Evolutionary conservation across 2,113 vertebrate genomes (phyloP).

Genomic region (Seriola dumerili): DNA sequence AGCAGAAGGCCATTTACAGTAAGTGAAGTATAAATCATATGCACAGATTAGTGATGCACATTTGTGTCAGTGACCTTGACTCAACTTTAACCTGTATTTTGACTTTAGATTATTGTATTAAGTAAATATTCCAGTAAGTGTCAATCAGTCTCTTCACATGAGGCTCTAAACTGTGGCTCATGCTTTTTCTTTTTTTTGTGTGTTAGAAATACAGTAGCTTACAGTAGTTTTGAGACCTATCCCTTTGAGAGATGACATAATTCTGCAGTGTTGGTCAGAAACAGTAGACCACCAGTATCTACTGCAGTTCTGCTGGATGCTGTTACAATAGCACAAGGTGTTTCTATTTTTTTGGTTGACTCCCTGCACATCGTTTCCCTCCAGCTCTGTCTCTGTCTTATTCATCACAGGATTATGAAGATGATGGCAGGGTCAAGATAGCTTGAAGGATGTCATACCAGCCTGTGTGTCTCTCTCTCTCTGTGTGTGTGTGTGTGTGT

Average conservation of each 20-base stretch:
- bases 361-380: background rate
- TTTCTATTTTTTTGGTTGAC: slow-evolving; percentile 7
- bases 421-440: slow-evolving; percentile 32
- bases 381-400: slow-evolving; percentile 12
- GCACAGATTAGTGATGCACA: too few species aligned
- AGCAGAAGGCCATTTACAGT: background rate
- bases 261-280: background rate
- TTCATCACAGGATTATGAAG: slow-evolving; percentile 12
- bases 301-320: background rate
- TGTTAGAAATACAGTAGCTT: background rate
- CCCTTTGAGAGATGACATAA: background rate
- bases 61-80: too few species aligned
- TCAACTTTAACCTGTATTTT: too few species aligned
- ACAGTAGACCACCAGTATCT: background rate
- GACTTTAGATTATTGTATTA: background rate
- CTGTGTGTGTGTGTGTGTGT: slow-evolving; percentile 1
- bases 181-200: too few species aligned
- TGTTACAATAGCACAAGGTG: background rate
- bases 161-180: too few species aligned
- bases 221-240: too few species aligned
- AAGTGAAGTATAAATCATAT: too few species aligned
- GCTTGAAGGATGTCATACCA: slow-evolving; percentile 12
- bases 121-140: background rate
- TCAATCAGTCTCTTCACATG: too few species aligned
- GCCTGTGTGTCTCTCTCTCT: slow-evolving; percentile 25